phyloP scores from a whole-genome alignment of 2,797 vertebrate species.

The Bovichtus variegatus region DNA sequence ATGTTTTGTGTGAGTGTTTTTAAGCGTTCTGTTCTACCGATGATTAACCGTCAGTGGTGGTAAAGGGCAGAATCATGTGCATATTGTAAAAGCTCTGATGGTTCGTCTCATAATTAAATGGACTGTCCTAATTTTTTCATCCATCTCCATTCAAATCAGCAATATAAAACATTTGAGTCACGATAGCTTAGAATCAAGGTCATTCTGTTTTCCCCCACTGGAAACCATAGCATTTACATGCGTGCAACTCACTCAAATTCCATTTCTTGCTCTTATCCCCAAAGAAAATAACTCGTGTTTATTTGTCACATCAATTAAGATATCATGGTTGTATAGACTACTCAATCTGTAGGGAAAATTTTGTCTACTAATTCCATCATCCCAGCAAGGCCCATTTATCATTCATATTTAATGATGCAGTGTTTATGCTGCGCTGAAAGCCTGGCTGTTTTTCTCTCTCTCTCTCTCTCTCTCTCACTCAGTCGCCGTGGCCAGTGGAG shows the following conservation, averaged over 20 bases:
- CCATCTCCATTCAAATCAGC: constrained; percentile 3
- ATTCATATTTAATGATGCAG: constrained; percentile 83
- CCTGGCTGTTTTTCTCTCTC: constrained; percentile 37
- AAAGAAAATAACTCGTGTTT: constrained; percentile 66
- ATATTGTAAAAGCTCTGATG: constrained; percentile 9
- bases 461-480: constrained; percentile 19
- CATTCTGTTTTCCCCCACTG: constrained; percentile 4
- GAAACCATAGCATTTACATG: constrained; percentile 9
- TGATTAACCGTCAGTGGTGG: background rate
- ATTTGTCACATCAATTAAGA: constrained; percentile 80
- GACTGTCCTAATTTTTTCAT: background rate
- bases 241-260: constrained; percentile 19
- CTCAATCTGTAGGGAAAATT: constrained; percentile 72
- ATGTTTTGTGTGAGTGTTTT: background rate
- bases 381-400: constrained; percentile 73
- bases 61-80: constrained; percentile 14
- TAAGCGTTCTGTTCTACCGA: background rate
- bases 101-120: constrained; percentile 20
- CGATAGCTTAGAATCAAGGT: constrained; percentile 57
- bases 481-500: constrained; percentile 62
- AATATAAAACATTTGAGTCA: constrained; percentile 38
- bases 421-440: constrained; percentile 72
- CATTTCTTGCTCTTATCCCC: constrained; percentile 46
- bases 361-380: constrained; percentile 75
- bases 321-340: constrained; percentile 65